Percentiles rank a stretch among this genome's conserved stretches.
phyloP scores from a whole-genome alignment of 2,797 vertebrate species.

The Vespertilio murinus region DNA sequence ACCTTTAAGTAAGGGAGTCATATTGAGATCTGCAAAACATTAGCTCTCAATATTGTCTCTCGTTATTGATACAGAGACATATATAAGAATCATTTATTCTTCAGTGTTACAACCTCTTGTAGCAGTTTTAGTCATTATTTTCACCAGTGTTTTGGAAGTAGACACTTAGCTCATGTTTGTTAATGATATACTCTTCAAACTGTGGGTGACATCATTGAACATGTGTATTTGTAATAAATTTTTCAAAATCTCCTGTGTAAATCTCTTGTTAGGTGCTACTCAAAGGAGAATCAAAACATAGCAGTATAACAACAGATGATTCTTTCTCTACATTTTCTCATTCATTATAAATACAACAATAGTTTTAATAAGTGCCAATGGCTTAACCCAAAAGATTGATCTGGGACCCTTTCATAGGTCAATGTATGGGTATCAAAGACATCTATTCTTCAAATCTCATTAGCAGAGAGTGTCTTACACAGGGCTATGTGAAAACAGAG shows the following conservation, averaged over 20 bases:
- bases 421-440: not conserved
- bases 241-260: constrained; percentile 35
- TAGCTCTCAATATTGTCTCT: constrained; percentile 54
- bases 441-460: constrained; percentile 31
- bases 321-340: constrained; percentile 15
- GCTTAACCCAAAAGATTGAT: constrained; percentile 51
- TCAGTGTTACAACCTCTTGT: not conserved
- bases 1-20: not conserved
- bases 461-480: constrained; percentile 35
- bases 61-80: not conserved
- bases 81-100: constrained; percentile 29
- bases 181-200: constrained; percentile 55
- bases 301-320: not conserved
- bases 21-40: constrained; percentile 27
- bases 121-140: constrained; percentile 44
- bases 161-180: constrained; percentile 50
- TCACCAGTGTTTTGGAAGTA: constrained; percentile 50
- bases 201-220: constrained; percentile 53
- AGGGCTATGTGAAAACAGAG: not conserved
- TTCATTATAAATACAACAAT: constrained; percentile 29
- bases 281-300: not conserved
- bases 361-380: constrained; percentile 58
- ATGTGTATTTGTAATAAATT: constrained; percentile 31
- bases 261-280: not conserved
- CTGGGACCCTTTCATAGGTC: not conserved